Evolutionary conservation across 2,113 vertebrate genomes (phyloP), one percentile per base, ranked within the genome.

Genomic region (Xenopus laevis): DNA sequence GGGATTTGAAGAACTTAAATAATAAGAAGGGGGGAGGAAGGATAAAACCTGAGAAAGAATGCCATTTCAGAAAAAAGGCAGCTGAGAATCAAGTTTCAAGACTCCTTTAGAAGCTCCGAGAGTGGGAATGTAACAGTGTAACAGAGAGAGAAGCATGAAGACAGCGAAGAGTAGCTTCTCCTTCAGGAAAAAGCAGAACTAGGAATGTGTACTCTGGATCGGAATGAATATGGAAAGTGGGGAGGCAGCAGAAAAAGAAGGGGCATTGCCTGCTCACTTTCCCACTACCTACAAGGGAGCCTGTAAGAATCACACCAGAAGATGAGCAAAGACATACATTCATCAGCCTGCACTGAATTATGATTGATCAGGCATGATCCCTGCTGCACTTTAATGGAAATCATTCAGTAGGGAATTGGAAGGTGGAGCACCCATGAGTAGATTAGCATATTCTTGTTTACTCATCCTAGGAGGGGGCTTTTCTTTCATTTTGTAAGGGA

Each of bases 371-470:
- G 91, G 94, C 93, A 94, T 83, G 84, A 87, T 95, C 91, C 92
- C 89, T 92, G 92, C n/a, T n/a, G n/a, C 94, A 93, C 92, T 95
- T 90, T 93, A 93, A 94, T 95, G 93, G 94, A 93, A 94, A 92
- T 95, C 92, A 94, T 92, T 96, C 93, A 94, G 94, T 95, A 92
- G 94, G 90, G 93, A 95, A 93, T 95, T 93, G 93, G 93, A 95
- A 94, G 92, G 95, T 95, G 95, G 95, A 95, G 94, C 92, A 93
- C 91, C 86, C 82, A 91, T 88, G 89, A 92, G 93, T 92, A 91
- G 94, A 93, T 94, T 93, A 92, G 94, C 91, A 89, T 93, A 93
- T 93, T 93, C 92, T 94, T 90, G 92, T 94, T 94, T 94, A 94
- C 91, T 94, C 92, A 92, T 95, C 93, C 89, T 89, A 86, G 85